A percentile compares a stretch with the other conserved stretches of the same genome.
These are phyloP conservation scores for Melangyna quadrimaculata DNA, from an alignment of 2,888 invertebrate species.

Conservation along the genomic window DNA sequence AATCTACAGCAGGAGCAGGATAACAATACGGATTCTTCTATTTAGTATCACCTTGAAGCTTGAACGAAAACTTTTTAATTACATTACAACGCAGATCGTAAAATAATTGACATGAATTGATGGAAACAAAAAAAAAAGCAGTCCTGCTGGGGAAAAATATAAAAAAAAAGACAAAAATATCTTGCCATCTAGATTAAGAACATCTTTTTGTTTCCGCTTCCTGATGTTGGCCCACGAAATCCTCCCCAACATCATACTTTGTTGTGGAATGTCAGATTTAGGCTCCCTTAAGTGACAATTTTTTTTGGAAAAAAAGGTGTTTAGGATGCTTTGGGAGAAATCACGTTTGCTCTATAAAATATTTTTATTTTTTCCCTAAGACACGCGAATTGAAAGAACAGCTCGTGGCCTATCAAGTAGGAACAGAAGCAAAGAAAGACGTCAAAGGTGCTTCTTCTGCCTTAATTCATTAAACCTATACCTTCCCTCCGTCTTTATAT, in stretches of 20 bases:
- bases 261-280: constrained; percentile 3
- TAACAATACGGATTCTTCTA: background rate
- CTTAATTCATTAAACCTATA: constrained; percentile 54
- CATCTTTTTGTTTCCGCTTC: constrained; percentile 19
- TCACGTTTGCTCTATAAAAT: constrained; percentile 68
- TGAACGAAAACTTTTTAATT: constrained; percentile 62
- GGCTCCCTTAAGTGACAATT: constrained; percentile 35
- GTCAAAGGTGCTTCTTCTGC: background rate
- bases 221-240: background rate
- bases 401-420: background rate
- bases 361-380: constrained; percentile 52
- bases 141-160: background rate
- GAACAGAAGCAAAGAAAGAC: background rate
- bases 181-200: constrained; percentile 7
- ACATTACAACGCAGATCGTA: constrained; percentile 64
- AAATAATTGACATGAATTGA: constrained; percentile 66
- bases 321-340: constrained; percentile 37
- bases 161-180: background rate
- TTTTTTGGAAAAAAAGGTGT: constrained; percentile 26
- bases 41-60: background rate
- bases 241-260: background rate
- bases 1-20: background rate
- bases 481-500: background rate
- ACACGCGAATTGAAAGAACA: constrained; percentile 40
- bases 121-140: constrained; percentile 1